Percentiles rank a stretch among this genome's conserved stretches.
phyloP scores from a whole-genome alignment of 2,113 vertebrate genomes.

The Sinocyclocheilus grahami region DNA sequence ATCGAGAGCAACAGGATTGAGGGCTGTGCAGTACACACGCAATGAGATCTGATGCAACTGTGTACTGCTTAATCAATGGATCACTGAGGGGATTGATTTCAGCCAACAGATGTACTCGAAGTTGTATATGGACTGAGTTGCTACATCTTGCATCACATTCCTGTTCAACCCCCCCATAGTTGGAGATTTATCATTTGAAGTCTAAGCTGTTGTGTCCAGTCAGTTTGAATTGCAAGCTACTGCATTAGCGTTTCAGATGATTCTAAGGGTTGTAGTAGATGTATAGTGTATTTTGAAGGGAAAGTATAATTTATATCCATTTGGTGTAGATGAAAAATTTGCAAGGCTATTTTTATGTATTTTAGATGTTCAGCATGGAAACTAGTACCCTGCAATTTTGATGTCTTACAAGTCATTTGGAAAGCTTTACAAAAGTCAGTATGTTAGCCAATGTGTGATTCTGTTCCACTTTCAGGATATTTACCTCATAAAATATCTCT shows the following conservation, averaged over 20 bases:
- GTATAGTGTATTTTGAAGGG: conserved; percentile 37
- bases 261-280: conserved; percentile 36
- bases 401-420: neutral
- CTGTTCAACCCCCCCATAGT: too few relatives aligned
- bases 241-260: conserved; percentile 48
- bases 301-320: conserved; percentile 21
- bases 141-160: too few relatives aligned
- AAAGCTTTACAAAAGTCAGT: neutral
- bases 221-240: conserved; percentile 25
- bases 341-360: neutral
- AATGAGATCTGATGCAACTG: too few relatives aligned
- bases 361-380: neutral
- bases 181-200: too few relatives aligned
- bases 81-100: too few relatives aligned
- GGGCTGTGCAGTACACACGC: neutral
- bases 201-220: conserved; percentile 40
- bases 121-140: too few relatives aligned
- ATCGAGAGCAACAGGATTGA: conserved; percentile 2
- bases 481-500: conserved; percentile 33
- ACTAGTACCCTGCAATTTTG: neutral
- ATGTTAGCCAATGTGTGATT: neutral
- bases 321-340: conserved; percentile 29
- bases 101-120: too few relatives aligned
- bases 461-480: neutral
- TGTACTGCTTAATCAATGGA: too few relatives aligned